phyloP scores from a whole-genome alignment of 2,113 vertebrate genomes.

The Ammodramus savannarum region DNA sequence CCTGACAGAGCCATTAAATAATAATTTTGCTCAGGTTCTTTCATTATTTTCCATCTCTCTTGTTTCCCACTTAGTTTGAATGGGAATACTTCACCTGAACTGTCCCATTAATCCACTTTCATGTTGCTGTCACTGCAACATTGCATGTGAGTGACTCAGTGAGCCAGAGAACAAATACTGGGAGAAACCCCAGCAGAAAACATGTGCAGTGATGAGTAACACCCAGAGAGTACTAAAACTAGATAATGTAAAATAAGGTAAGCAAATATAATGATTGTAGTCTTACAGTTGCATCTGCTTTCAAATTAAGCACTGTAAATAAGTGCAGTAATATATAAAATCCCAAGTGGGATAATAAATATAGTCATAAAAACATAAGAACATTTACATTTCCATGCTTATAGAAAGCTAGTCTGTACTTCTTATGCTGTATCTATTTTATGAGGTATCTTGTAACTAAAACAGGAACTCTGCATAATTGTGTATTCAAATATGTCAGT shows the following conservation, averaged over 20 bases:
- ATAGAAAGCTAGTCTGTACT: neutral
- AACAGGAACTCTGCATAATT: neutral
- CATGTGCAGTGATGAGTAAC: accelerated
- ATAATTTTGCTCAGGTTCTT: neutral
- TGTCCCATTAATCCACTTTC: neutral
- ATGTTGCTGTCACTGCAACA: neutral
- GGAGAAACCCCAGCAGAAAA: neutral
- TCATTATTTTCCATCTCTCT: neutral
- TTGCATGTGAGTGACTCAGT: neutral
- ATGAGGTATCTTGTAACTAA: neutral
- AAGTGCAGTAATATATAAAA: neutral
- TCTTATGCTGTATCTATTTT: neutral
- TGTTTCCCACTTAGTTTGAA: neutral
- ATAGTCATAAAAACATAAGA: neutral
- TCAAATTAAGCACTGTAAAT: neutral
- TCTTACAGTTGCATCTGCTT: neutral
- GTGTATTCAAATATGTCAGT: neutral
- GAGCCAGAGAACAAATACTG: neutral
- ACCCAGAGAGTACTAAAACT: neutral
- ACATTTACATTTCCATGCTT: neutral
- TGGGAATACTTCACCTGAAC: neutral
- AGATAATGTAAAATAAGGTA: neutral
- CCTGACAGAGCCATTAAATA: neutral
- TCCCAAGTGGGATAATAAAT: neutral
- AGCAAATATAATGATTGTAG: neutral